Evolutionary conservation across 1,140 invertebrate genomes (phyloP), one percentile per base, ranked within the genome.

Genomic region (Bombus picipes): DNA sequence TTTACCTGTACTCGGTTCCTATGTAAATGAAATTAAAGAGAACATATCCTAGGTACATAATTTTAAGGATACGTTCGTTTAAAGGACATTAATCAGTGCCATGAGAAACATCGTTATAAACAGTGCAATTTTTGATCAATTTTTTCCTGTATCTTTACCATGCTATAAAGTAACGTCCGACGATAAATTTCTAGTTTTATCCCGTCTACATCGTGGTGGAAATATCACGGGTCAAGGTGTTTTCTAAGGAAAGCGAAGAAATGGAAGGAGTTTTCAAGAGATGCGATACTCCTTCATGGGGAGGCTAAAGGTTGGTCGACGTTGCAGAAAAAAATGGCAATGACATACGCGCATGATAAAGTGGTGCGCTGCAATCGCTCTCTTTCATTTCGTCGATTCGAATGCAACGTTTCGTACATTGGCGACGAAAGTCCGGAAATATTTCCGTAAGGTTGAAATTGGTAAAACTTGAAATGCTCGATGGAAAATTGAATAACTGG

Each of bases 201-300:
- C 5, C 25, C 28, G 22, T 34, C 12, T 6, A 72, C 41, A 37
- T 28, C 28, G 28, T 9, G 39, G 43, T 72, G 68, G 37, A 81
- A 81, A 81, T 81, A 81, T 22, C 79, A 81, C 18, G 47, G 68
- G 34, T 81, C 79, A 72, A 81, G 68, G 79, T 81, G 47, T 81
- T 72, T n/a, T 3, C n/a, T 2, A 22, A 28, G 39, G 34, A 43
- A 37, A 41, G 71, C 47, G 43, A 74, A 81, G 71, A 81, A 74
- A 74, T 74, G 39, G 53, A 37, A 82, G 74, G 80, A 74, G 53
- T 43, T 74, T 28, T 43, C 53, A 22, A 62, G 22, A 72, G 10
- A 41, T n/a, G 34, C 15, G 80, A 68, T 37, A 68, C 62, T 82
- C 25, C 39, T 34, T 2, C n/a, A 47, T 73, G 39, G 22, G 9